Percentiles rank a stretch among this genome's conserved stretches.
phyloP scores from a whole-genome alignment of 2,797 vertebrate genomes.

The Sardinella longiceps region DNA sequence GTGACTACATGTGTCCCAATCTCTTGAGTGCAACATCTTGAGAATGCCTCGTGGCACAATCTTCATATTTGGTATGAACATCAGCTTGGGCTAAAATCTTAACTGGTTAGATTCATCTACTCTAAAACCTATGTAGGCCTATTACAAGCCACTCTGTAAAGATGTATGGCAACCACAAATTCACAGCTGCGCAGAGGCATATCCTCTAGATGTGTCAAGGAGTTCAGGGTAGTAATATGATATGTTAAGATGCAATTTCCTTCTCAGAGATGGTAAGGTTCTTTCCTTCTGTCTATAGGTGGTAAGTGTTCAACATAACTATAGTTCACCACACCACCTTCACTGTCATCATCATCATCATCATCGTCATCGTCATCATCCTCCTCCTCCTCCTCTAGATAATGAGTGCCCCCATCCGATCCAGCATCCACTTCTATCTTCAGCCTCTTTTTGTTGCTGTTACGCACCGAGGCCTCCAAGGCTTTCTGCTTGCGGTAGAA shows the following conservation, averaged over 20 bases:
- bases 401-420: conserved; percentile 45
- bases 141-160: too few species aligned
- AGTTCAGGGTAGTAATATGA: background rate
- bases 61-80: too few species aligned
- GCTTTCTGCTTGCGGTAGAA: conserved; percentile 96
- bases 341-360: conserved; percentile 45
- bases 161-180: too few species aligned
- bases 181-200: too few species aligned
- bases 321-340: conserved; percentile 72
- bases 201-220: background rate
- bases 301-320: conserved; percentile 70
- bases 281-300: conserved; percentile 48
- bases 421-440: conserved; percentile 47
- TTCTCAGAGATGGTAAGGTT: conserved; percentile 52
- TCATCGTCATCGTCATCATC: conserved; percentile 52
- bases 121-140: too few species aligned
- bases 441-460: conserved; percentile 74
- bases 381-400: conserved; percentile 42
- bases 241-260: background rate
- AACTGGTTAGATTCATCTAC: too few species aligned
- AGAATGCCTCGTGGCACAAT: too few species aligned
- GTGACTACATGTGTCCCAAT: too few species aligned
- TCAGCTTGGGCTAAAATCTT: too few species aligned
- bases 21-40: too few species aligned
- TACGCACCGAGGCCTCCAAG: conserved; percentile 90